Conservation (phyloP, 2,888 invertebrate species). For the Drosophila austrosaltans region DNA sequence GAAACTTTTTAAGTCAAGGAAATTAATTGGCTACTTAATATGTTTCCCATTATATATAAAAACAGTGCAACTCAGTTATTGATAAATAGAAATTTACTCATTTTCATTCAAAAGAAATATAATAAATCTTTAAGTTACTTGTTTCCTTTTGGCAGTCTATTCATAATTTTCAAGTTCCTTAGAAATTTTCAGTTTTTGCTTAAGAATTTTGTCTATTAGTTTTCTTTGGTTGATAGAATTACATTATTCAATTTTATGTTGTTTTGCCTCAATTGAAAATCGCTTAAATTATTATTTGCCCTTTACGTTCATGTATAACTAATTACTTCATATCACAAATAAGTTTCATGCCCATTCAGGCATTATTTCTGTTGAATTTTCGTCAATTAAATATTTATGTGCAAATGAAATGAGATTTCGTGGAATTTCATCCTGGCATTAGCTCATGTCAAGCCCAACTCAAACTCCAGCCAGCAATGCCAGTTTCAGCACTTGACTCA, state of each 20-base stretch:
- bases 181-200: no score
- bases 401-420: slow-evolving; percentile 20
- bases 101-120: no score
- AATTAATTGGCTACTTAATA: no score
- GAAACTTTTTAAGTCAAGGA: no score
- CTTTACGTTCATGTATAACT: background rate
- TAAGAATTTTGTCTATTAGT: no score
- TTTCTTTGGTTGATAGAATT: background rate
- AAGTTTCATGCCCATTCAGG: background rate
- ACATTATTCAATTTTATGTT: background rate
- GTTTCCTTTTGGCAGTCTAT: no score
- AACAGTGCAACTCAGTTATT: no score
- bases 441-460: slow-evolving; percentile 9
- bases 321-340: slow-evolving; percentile 1
- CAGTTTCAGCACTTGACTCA: background rate
- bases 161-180: no score
- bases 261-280: background rate
- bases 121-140: no score
- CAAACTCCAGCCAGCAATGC: background rate
- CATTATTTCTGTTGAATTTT: slow-evolving; percentile 3
- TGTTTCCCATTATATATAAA: no score
- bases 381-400: slow-evolving; percentile 1
- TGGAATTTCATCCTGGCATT: slow-evolving; percentile 19
- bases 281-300: slow-evolving; percentile 3
- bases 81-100: no score